These are phyloP conservation scores for Herminia tarsipennalis DNA, from an alignment of 2,888 invertebrate species.

Conservation along the genomic window DNA sequence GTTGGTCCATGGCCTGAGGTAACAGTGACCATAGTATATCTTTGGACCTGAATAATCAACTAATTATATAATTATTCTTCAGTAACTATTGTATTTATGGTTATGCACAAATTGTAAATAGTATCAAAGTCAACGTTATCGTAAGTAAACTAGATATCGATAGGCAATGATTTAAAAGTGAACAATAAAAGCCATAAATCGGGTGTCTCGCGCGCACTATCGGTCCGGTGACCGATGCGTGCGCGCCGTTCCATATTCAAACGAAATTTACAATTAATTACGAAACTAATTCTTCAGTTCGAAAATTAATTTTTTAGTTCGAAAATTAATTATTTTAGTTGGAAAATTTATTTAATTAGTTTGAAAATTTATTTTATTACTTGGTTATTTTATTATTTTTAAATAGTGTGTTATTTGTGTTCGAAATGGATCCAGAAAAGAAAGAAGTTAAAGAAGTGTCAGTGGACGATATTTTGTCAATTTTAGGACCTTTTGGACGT, in stretches of 20 bases:
- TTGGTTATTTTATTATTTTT: constrained; percentile 16
- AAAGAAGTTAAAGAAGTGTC: constrained; percentile 66
- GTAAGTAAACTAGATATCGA: constrained; percentile 32
- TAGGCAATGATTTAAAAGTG: constrained; percentile 56
- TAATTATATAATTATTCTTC: too few species aligned
- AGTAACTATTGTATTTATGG: too few species aligned
- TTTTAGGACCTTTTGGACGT: constrained; percentile 72
- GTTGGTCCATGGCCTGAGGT: too few species aligned
- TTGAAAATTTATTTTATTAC: constrained; percentile 1
- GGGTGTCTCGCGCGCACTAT: constrained; percentile 59
- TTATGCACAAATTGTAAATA: constrained; percentile 1
- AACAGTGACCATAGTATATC: too few species aligned
- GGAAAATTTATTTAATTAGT: neutral
- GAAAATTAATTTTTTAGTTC: too few species aligned
- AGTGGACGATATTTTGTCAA: constrained; percentile 75
- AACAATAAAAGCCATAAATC: constrained; percentile 72
- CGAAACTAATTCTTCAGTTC: constrained; percentile 31
- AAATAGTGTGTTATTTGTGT: constrained; percentile 26
- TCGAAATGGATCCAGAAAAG: constrained; percentile 75
- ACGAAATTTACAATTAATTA: constrained; percentile 29
- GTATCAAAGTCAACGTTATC: constrained; percentile 35
- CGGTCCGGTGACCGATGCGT: constrained; percentile 54
- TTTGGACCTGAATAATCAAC: too few species aligned
- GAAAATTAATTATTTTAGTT: constrained; percentile 16
- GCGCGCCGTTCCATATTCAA: constrained; percentile 53